Percentiles rank a stretch among this genome's conserved stretches.
Conservation (phyloP, 2,797 vertebrate species). For the Chiroxiphia lanceolata region DNA sequence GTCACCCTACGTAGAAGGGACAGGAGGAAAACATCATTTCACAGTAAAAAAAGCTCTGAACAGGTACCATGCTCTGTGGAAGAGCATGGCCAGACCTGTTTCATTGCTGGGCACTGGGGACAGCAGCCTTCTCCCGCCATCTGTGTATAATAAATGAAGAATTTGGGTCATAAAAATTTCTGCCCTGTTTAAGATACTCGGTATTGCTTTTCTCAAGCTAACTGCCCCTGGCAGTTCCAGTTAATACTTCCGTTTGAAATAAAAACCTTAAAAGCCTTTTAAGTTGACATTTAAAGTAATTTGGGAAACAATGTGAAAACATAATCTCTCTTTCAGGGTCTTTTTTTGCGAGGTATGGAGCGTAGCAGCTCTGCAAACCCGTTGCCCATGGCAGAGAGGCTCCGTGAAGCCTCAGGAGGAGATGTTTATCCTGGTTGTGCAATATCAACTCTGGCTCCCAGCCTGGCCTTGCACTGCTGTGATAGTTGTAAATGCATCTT, state of each 20-base stretch:
- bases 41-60: background rate
- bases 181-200: conserved; percentile 73
- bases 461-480: background rate
- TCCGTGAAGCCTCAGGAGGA: background rate
- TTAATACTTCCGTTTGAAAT: conserved; percentile 78
- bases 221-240: conserved; percentile 74
- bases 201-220: conserved; percentile 77
- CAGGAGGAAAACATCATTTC: background rate
- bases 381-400: background rate
- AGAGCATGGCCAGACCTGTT: background rate
- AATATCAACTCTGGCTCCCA: background rate
- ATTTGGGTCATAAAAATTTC: conserved; percentile 78
- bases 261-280: conserved; percentile 74
- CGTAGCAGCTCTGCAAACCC: background rate
- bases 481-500: background rate
- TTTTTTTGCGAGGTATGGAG: conserved; percentile 54
- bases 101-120: conserved; percentile 55
- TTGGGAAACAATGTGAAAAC: conserved; percentile 72
- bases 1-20: background rate
- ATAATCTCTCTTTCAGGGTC: conserved; percentile 67
- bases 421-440: background rate
- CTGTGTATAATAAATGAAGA: conserved; percentile 78
- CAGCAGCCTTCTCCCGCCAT: conserved; percentile 67
- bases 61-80: background rate
- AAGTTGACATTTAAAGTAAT: conserved; percentile 76